Conservation (phyloP, 2,113 vertebrate species). For the Hyperopisus bebe region DNA sequence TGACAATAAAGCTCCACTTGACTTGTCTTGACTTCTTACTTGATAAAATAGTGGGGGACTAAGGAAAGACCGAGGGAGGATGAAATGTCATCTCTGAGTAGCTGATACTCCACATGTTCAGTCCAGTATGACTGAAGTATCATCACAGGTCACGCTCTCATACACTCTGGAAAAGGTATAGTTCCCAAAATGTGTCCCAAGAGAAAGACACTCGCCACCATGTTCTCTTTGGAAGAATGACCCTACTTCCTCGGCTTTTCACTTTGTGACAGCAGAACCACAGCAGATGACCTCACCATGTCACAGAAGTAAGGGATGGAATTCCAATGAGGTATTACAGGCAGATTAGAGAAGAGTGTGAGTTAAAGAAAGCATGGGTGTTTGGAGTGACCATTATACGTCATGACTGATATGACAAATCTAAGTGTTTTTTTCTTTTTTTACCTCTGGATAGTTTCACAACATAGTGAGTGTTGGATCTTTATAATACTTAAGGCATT, state of each 20-base stretch:
- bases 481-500: background rate
- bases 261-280: background rate
- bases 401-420: background rate
- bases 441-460: background rate
- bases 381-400: background rate
- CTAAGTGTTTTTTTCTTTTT: background rate
- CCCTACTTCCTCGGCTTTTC: background rate
- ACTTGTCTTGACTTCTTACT: background rate
- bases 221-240: constrained; percentile 7
- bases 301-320: background rate
- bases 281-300: background rate
- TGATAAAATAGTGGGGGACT: background rate
- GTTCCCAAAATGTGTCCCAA: background rate
- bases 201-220: background rate
- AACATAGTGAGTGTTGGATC: background rate
- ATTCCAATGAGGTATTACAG: background rate
- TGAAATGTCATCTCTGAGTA: background rate
- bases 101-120: background rate
- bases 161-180: background rate
- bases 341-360: background rate
- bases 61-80: background rate
- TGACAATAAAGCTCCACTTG: background rate
- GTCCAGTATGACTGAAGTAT: background rate
- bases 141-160: background rate
- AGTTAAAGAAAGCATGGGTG: background rate